Evolutionary conservation across 2,888 invertebrate species (phyloP).

Genomic region (Eudemis profundana): DNA sequence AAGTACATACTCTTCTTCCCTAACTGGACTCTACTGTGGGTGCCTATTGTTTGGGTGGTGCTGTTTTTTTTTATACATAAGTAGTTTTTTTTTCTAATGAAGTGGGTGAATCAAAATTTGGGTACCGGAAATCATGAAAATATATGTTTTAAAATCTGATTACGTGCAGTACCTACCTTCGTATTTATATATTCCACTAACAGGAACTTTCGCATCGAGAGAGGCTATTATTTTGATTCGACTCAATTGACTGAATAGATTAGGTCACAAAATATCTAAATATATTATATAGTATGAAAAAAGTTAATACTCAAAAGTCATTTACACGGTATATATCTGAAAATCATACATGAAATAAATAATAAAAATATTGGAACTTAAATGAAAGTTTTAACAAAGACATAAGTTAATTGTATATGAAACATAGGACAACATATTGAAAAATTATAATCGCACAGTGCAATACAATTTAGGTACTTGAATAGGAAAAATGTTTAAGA

Average conservation of each 20-base stretch:
- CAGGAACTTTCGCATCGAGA: constrained; percentile 71
- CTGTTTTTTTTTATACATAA: constrained; percentile 44
- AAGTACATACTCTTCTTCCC: constrained; percentile 32
- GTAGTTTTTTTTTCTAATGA: constrained; percentile 41
- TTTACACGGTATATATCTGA: constrained; percentile 56
- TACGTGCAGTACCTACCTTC: constrained; percentile 50
- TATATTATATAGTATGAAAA: constrained; percentile 65
- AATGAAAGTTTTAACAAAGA: constrained; percentile 55
- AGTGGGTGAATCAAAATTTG: constrained; percentile 30
- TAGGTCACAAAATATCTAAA: constrained; percentile 78
- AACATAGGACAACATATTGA: constrained; percentile 51
- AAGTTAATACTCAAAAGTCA: constrained; percentile 72
- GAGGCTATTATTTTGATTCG: constrained; percentile 83
- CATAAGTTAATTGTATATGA: constrained; percentile 56
- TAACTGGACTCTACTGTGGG: constrained; percentile 33
- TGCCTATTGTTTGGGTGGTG: constrained; percentile 43
- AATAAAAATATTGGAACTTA: constrained; percentile 50
- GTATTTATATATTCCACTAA: constrained; percentile 56
- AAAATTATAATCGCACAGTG: constrained; percentile 65
- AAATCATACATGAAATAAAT: constrained; percentile 54
- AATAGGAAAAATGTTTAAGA: constrained; percentile 52
- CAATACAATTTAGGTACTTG: constrained; percentile 66
- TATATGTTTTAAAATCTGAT: constrained; percentile 56
- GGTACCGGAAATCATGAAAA: constrained; percentile 42
- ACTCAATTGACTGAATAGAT: constrained; percentile 84